A percentile compares a stretch with the other conserved stretches of the same genome.
Conservation (phyloP, 2,888 invertebrate species). For the Tinea pellionella region DNA sequence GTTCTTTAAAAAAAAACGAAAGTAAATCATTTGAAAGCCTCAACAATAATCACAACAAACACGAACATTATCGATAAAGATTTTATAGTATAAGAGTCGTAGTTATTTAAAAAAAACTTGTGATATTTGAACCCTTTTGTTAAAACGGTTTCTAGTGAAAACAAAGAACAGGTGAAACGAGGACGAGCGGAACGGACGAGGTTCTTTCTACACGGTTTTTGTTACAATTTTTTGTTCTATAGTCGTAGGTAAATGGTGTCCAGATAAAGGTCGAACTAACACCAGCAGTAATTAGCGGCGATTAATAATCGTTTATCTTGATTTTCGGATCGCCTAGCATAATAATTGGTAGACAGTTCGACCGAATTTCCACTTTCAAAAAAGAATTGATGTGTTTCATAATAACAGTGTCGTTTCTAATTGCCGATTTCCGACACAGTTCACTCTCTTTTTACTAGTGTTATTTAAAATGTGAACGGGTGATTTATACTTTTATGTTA, state of each 20-base stretch:
- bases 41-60: background rate
- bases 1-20: background rate
- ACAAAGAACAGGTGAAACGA: slow-evolving; percentile 60
- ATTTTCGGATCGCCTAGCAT: slow-evolving; percentile 45
- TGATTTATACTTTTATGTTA: background rate
- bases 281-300: slow-evolving; percentile 68
- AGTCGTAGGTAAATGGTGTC: slow-evolving; percentile 55
- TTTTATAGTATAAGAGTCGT: slow-evolving; percentile 38
- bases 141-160: slow-evolving; percentile 55
- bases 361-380: slow-evolving; percentile 26
- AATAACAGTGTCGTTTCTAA: slow-evolving; percentile 13
- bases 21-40: slow-evolving; percentile 2
- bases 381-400: slow-evolving; percentile 19
- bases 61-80: slow-evolving; percentile 44
- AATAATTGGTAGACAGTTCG: slow-evolving; percentile 45
- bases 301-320: slow-evolving; percentile 69
- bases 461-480: background rate
- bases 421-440: slow-evolving; percentile 10
- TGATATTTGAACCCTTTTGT: slow-evolving; percentile 67
- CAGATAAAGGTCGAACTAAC: slow-evolving; percentile 66
- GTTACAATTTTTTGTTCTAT: slow-evolving; percentile 42
- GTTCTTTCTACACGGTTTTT: slow-evolving; percentile 64
- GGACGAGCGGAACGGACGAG: slow-evolving; percentile 38
- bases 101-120: slow-evolving; percentile 36
- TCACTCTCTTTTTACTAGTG: background rate